Percentiles rank a stretch among this genome's conserved stretches.
These are phyloP conservation scores for Alloplasta piceator DNA, from an alignment of 2,888 invertebrate genomes.

Conservation along the genomic window DNA sequence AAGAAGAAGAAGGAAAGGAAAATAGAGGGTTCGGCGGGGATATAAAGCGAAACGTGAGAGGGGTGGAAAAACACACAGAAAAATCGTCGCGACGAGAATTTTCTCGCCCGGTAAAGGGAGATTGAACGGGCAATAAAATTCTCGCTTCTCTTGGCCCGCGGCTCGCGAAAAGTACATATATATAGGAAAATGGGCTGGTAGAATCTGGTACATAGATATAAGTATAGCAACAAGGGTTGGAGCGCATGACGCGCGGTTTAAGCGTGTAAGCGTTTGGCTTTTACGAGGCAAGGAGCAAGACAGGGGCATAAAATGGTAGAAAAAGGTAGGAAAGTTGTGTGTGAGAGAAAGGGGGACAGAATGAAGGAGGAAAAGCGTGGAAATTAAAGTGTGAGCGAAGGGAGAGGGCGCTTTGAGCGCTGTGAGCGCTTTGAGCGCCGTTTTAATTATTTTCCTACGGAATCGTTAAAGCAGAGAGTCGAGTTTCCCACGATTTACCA, in stretches of 20 bases:
- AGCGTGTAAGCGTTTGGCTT: conserved; percentile 52
- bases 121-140: conserved; percentile 74
- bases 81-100: conserved; percentile 66
- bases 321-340: background rate
- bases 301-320: background rate
- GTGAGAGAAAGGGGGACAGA: background rate
- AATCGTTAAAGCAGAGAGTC: conserved; percentile 67
- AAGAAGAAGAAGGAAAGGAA: conserved; percentile 31
- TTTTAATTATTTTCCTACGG: conserved; percentile 71
- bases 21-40: conserved; percentile 46
- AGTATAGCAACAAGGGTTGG: conserved; percentile 47
- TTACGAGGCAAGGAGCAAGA: conserved; percentile 34
- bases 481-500: conserved; percentile 60
- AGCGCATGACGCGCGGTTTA: conserved; percentile 53
- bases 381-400: conserved; percentile 3
- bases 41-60: conserved; percentile 42
- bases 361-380: background rate
- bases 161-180: conserved; percentile 23
- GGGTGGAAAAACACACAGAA: conserved; percentile 61
- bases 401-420: conserved; percentile 1
- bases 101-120: conserved; percentile 63
- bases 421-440: conserved; percentile 57
- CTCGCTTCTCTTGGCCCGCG: conserved; percentile 59
- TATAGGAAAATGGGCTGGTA: conserved; percentile 23
- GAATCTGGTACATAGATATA: conserved; percentile 31